Percentiles rank a stretch among this genome's conserved stretches.
These are phyloP conservation scores for Papilio xuthus DNA, from an alignment of 1,140 invertebrate genomes.

Conservation along the genomic window DNA sequence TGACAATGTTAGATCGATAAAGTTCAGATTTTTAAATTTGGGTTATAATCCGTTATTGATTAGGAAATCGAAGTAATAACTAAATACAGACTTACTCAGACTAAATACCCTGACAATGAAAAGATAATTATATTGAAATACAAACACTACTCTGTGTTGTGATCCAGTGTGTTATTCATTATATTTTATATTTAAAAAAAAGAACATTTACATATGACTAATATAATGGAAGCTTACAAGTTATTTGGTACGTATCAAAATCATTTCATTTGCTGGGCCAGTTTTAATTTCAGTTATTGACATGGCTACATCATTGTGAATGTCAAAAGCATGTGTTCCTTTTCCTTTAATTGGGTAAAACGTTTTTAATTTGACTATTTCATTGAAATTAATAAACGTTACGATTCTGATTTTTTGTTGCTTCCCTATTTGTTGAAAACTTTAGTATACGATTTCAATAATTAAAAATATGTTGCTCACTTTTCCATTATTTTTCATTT, in stretches of 20 bases:
- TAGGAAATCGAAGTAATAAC: not conserved
- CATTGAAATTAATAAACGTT: constrained; percentile 27
- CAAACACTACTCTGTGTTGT: constrained; percentile 49
- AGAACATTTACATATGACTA: constrained; percentile 40
- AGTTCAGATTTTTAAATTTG: too few relatives aligned
- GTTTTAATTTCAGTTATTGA: constrained; percentile 30
- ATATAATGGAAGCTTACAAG: constrained; percentile 40
- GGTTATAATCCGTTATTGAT: not conserved
- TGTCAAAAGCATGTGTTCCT: constrained; percentile 41
- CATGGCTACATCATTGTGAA: constrained; percentile 40
- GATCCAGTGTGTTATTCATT: constrained; percentile 44
- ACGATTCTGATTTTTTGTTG: constrained; percentile 49
- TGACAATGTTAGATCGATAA: too few relatives aligned
- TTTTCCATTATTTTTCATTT: not conserved
- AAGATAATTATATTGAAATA: constrained; percentile 6
- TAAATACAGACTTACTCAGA: not conserved
- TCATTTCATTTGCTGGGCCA: constrained; percentile 37
- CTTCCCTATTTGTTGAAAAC: not conserved
- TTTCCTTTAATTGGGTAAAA: constrained; percentile 25
- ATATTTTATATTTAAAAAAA: constrained; percentile 33
- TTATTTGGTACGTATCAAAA: constrained; percentile 48
- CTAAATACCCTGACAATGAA: not conserved
- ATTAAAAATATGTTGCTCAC: not conserved
- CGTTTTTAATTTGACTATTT: constrained; percentile 22
- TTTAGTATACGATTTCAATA: not conserved